Evolutionary conservation across 2,797 vertebrate species (phyloP).

Genomic region (Tenualosa ilisha): DNA sequence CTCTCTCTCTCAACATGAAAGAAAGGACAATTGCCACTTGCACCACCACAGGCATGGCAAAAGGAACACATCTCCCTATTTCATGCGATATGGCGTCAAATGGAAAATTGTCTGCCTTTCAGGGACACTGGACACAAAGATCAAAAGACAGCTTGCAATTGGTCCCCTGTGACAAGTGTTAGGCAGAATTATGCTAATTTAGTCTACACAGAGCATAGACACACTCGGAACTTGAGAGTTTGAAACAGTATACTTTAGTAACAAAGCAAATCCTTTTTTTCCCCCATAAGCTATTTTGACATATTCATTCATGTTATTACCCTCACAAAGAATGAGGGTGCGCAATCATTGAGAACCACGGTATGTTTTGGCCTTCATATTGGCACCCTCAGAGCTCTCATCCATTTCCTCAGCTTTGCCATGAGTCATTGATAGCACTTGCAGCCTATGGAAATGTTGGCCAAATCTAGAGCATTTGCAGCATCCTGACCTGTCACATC

Average conservation of each 20-base stretch:
- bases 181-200: background rate
- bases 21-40: background rate
- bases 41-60: background rate
- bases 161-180: background rate
- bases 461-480: background rate
- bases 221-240: background rate
- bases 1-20: conserved; percentile 1
- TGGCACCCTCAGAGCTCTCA: background rate
- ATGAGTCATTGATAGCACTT: background rate
- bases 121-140: background rate
- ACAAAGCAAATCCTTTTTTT: background rate
- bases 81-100: background rate
- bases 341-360: no score
- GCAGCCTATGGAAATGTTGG: background rate
- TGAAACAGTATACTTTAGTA: background rate
- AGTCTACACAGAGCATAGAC: background rate
- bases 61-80: background rate
- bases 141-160: background rate
- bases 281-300: background rate
- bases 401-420: background rate
- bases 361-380: background rate
- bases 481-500: background rate
- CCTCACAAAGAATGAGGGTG: no score
- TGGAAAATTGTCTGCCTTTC: background rate
- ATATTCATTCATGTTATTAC: background rate